Conservation (phyloP, 1,140 invertebrate species). For the Elymnias hypermnestra region DNA sequence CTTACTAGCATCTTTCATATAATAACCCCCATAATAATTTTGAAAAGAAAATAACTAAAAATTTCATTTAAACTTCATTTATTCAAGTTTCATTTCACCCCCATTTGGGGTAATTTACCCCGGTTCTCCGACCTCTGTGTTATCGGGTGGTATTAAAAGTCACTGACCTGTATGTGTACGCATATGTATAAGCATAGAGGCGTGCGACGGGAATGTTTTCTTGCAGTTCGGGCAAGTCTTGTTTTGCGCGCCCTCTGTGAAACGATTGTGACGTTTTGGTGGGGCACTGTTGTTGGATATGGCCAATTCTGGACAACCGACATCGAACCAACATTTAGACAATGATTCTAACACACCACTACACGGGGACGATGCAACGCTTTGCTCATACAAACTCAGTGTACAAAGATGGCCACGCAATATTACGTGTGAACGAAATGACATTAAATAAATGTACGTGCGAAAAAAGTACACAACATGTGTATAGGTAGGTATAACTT, state of each 20-base stretch:
- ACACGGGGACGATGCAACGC: slow-evolving; percentile 25
- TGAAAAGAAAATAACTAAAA: too few species aligned
- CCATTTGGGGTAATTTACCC: too few species aligned
- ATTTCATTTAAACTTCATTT: too few species aligned
- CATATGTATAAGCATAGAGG: slow-evolving; percentile 85
- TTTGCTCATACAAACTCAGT: slow-evolving; percentile 16
- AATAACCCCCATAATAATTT: too few species aligned
- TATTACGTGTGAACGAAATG: too few species aligned
- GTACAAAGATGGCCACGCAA: neutral
- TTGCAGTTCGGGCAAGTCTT: slow-evolving; percentile 83
- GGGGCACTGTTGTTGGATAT: slow-evolving; percentile 84
- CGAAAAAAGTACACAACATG: too few species aligned
- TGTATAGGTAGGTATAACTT: too few species aligned
- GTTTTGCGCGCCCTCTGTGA: slow-evolving; percentile 79
- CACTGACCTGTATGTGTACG: slow-evolving; percentile 80
- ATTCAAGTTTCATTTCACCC: too few species aligned
- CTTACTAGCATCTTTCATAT: too few species aligned
- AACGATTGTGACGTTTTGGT: slow-evolving; percentile 77
- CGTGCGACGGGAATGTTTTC: slow-evolving; percentile 86
- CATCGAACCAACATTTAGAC: slow-evolving; percentile 62
- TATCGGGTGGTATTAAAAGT: neutral
- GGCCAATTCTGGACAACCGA: slow-evolving; percentile 81
- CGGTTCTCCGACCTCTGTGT: too few species aligned
- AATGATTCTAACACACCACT: slow-evolving; percentile 25
- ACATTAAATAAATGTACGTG: too few species aligned